These are phyloP conservation scores for Aquatica leii DNA, from an alignment of 2,888 invertebrate species.

Conservation along the genomic window DNA sequence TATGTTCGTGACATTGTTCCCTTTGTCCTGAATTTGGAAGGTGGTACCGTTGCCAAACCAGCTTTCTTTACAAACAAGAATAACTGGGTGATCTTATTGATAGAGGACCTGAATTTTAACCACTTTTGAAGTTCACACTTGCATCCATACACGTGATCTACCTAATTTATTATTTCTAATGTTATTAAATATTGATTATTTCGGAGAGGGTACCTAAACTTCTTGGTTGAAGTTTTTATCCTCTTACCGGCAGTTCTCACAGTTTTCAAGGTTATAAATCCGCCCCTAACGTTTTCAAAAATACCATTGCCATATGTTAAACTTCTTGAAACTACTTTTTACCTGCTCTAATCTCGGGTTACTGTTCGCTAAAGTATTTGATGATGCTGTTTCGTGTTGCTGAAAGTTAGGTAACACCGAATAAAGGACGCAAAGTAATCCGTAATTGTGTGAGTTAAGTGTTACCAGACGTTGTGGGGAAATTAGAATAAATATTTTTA, in stretches of 20 bases:
- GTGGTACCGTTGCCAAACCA: too few species aligned
- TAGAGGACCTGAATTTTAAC: too few species aligned
- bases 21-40: too few species aligned
- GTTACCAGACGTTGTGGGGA: background rate
- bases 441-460: background rate
- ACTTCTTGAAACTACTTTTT: constrained; percentile 23
- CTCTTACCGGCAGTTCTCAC: constrained; percentile 19
- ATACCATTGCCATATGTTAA: constrained; percentile 20
- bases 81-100: too few species aligned
- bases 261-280: constrained; percentile 27
- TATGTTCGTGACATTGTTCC: too few species aligned
- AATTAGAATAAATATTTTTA: background rate
- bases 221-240: too few species aligned
- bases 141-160: too few species aligned
- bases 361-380: background rate
- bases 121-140: too few species aligned
- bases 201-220: too few species aligned
- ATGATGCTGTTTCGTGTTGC: background rate
- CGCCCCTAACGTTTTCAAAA: constrained; percentile 35
- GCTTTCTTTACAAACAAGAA: too few species aligned
- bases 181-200: too few species aligned
- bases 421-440: background rate
- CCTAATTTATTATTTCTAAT: too few species aligned
- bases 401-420: background rate
- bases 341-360: constrained; percentile 21